phyloP scores from a whole-genome alignment of 1,140 invertebrate species.

The Caerostris darwini region DNA sequence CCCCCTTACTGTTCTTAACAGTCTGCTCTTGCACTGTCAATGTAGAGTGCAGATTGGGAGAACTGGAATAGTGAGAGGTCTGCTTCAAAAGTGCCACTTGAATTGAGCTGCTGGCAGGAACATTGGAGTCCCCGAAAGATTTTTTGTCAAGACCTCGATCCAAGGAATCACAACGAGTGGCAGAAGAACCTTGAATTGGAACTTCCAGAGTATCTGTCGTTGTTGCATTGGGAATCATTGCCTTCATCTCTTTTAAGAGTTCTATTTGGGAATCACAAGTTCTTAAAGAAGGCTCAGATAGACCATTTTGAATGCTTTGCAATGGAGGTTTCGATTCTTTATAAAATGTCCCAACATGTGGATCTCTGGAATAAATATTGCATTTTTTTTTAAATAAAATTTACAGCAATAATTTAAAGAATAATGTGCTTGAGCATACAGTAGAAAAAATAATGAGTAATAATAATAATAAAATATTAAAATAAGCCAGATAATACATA shows the following conservation, averaged over 20 bases:
- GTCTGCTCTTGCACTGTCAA: not conserved
- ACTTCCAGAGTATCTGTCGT: not conserved
- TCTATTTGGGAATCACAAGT: conserved; percentile 71
- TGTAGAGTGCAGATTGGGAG: conserved; percentile 53
- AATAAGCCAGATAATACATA: not conserved
- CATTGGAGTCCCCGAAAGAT: not conserved
- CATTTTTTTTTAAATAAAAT: not conserved
- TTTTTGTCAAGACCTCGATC: conserved; percentile 82
- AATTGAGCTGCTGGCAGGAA: not conserved
- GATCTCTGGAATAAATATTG: not conserved
- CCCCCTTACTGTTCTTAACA: conserved; percentile 20
- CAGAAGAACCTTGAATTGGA: not conserved
- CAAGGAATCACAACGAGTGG: conserved; percentile 82
- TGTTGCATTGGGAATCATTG: conserved; percentile 70
- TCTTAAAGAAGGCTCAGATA: not conserved
- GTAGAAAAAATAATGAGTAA: not conserved
- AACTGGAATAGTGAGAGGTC: conserved; percentile 68
- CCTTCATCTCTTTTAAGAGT: conserved; percentile 63
- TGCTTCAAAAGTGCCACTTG: conserved; percentile 25
- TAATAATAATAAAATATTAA: not conserved
- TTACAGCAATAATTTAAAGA: too few relatives aligned
- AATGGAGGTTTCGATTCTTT: not conserved
- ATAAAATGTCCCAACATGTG: not conserved
- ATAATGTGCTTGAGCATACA: too few relatives aligned
- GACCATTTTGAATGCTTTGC: conserved; percentile 1